Conservation (phyloP, 2,113 vertebrate species). For the Carassius auratus region DNA sequence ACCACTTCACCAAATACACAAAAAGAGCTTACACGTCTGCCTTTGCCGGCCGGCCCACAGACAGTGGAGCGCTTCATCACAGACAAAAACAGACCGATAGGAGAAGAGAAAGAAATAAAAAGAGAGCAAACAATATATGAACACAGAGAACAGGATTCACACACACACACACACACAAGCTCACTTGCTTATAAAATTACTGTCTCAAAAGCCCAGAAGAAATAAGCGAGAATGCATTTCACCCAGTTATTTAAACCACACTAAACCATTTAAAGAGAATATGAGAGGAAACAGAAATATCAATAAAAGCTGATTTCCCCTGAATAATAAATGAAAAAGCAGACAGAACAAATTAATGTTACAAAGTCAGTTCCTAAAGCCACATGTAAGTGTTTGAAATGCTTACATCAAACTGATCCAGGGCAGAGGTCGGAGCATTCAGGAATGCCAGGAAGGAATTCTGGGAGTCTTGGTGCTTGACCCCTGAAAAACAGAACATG, state of each 20-base stretch:
- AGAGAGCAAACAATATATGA: constrained; percentile 49
- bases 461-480: constrained; percentile 99
- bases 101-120: constrained; percentile 53
- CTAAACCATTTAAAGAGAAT: neutral
- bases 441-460: constrained; percentile 99
- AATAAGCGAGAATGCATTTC: neutral
- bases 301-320: neutral
- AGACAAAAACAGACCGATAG: constrained; percentile 35
- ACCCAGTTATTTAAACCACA: neutral
- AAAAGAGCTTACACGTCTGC: constrained; percentile 96
- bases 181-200: neutral
- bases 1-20: constrained; percentile 37
- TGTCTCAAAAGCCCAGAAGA: constrained; percentile 33
- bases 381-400: neutral
- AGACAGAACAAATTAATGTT: neutral
- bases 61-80: constrained; percentile 88
- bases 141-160: neutral
- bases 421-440: constrained; percentile 91
- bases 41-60: constrained; percentile 92
- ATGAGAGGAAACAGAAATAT: neutral
- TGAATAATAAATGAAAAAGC: neutral
- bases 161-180: no score
- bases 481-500: constrained; percentile 77
- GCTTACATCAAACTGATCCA: constrained; percentile 98
- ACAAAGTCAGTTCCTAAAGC: neutral